Evolutionary conservation across 2,113 vertebrate species (phyloP).

Genomic region (Lampris incognitus): DNA sequence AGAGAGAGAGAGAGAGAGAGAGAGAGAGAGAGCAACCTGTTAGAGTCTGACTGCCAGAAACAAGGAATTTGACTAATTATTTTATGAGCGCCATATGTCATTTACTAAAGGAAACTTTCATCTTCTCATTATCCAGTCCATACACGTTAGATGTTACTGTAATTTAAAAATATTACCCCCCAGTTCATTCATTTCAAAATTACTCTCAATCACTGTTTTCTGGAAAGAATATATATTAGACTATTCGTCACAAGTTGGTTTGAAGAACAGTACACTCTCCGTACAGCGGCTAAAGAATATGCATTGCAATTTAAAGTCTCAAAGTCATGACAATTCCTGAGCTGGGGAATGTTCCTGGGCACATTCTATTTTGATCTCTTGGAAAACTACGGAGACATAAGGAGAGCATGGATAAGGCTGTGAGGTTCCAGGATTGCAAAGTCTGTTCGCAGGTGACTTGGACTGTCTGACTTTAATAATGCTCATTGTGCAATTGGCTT

Average conservation of each 20-base stretch:
- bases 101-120: conserved; percentile 58
- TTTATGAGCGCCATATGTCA: conserved; percentile 74
- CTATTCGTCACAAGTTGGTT: conserved; percentile 17
- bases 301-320: not conserved
- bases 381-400: conserved; percentile 7
- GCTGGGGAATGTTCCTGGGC: not conserved
- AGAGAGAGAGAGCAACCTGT: conserved; percentile 64
- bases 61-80: conserved; percentile 68
- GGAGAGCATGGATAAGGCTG: not conserved
- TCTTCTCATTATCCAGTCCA: conserved; percentile 43
- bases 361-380: conserved; percentile 4
- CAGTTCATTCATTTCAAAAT: conserved; percentile 31
- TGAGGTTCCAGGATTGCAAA: not conserved
- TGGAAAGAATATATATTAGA: conserved; percentile 41
- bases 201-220: conserved; percentile 47
- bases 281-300: not conserved
- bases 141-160: conserved; percentile 41
- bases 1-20: conserved; percentile 11
- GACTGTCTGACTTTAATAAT: conserved; percentile 49
- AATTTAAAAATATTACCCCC: conserved; percentile 34
- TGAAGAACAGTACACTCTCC: conserved; percentile 3
- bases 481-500: conserved; percentile 71
- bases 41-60: conserved; percentile 57
- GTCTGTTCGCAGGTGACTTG: not conserved
- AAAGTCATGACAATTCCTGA: not conserved